Evolutionary conservation across 2,888 invertebrate genomes (phyloP).

Genomic region (Eupeodes latifasciatus): DNA sequence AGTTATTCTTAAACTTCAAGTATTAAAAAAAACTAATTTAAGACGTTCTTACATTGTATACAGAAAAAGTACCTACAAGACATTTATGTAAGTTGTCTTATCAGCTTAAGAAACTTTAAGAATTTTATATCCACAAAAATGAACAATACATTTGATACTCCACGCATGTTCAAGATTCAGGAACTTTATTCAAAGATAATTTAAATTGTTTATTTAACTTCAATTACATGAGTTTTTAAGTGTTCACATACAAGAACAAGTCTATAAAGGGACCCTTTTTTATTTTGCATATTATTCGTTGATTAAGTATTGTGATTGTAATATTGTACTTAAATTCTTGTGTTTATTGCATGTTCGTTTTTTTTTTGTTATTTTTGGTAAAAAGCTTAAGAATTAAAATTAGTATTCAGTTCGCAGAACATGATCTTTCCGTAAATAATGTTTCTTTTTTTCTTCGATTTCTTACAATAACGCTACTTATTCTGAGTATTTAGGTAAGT

Average conservation of each 20-base stretch:
- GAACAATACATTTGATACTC: not conserved
- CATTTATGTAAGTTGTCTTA: not conserved
- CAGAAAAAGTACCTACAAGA: no score
- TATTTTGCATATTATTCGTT: not conserved
- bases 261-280: slow-evolving; percentile 6
- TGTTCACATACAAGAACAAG: not conserved
- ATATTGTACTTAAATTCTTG: not conserved
- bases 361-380: not conserved
- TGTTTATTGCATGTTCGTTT: slow-evolving; percentile 23
- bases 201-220: slow-evolving; percentile 35
- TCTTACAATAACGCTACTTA: slow-evolving; percentile 16
- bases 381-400: slow-evolving; percentile 6
- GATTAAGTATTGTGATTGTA: slow-evolving; percentile 23
- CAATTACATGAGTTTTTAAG: slow-evolving; percentile 21
- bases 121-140: not conserved
- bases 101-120: not conserved
- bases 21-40: no score
- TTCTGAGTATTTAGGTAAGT: not conserved
- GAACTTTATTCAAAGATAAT: slow-evolving; percentile 12
- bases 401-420: slow-evolving; percentile 51
- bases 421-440: not conserved
- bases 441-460: not conserved
- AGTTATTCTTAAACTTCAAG: no score
- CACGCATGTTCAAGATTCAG: slow-evolving; percentile 16
- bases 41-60: no score